Evolutionary conservation across 2,888 invertebrate species (phyloP).

Genomic region (Nomada fabriciana): DNA sequence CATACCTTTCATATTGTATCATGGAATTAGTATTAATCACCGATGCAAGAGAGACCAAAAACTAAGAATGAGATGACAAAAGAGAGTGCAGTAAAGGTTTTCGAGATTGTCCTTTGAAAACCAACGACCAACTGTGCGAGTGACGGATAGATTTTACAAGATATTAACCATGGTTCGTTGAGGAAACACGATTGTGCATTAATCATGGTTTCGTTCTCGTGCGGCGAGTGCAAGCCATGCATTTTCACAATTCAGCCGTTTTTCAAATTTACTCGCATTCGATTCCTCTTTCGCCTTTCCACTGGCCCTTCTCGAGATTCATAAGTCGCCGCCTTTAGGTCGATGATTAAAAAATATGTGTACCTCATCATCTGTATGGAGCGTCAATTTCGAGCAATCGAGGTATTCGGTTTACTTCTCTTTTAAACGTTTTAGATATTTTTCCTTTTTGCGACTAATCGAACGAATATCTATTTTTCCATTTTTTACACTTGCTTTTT

Average conservation of each 20-base stretch:
- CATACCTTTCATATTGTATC: slow-evolving; percentile 7
- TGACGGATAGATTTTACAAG: slow-evolving; percentile 11
- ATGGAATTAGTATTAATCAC: slow-evolving; percentile 21
- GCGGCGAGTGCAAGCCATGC: slow-evolving; percentile 33
- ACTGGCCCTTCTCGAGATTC: slow-evolving; percentile 1
- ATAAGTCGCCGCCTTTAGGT: not conserved
- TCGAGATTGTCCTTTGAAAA: slow-evolving; percentile 9
- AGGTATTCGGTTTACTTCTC: slow-evolving; percentile 40
- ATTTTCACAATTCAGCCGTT: slow-evolving; percentile 39
- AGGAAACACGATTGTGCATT: not conserved
- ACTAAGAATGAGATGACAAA: slow-evolving; percentile 26
- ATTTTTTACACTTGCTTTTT: slow-evolving; percentile 20
- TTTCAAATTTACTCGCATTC: slow-evolving; percentile 21
- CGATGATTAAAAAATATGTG: no score
- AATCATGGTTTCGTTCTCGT: slow-evolving; percentile 39
- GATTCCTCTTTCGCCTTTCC: slow-evolving; percentile 17
- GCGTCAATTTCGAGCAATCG: no score
- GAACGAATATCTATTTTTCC: slow-evolving; percentile 41
- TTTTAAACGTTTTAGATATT: slow-evolving; percentile 43
- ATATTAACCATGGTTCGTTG: not conserved
- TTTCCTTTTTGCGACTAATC: slow-evolving; percentile 28
- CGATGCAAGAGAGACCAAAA: slow-evolving; percentile 44
- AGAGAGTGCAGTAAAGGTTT: slow-evolving; percentile 18
- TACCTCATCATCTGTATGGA: no score
- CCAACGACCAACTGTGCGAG: slow-evolving; percentile 37